Conservation (phyloP, 2,113 vertebrate species). For the Cololabis saira region DNA sequence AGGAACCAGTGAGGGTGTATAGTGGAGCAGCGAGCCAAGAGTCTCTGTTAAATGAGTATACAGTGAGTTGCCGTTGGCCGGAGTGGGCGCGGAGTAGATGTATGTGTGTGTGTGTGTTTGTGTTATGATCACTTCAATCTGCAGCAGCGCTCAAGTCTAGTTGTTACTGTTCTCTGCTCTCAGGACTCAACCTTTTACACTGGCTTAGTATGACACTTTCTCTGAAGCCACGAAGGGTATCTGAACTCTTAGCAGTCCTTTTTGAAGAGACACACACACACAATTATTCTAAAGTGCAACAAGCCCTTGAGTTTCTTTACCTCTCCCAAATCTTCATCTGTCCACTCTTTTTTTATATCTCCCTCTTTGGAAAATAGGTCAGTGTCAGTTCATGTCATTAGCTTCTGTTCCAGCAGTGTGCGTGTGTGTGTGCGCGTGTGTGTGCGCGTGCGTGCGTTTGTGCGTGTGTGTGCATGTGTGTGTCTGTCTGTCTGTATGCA, state of each 20-base stretch:
- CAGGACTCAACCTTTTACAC: conserved; percentile 33
- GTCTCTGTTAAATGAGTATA: conserved; percentile 49
- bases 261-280: conserved; percentile 32
- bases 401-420: conserved; percentile 27
- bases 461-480: too few relatives aligned
- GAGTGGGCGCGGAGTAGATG: conserved; percentile 22
- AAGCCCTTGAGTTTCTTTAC: conserved; percentile 52
- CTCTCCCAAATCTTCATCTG: conserved; percentile 49
- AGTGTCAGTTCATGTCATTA: conserved; percentile 58
- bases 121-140: conserved; percentile 34
- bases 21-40: conserved; percentile 33
- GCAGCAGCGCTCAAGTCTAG: conserved; percentile 32
- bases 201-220: conserved; percentile 36
- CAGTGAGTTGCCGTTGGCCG: conserved; percentile 48
- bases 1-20: conserved; percentile 51
- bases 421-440: too few relatives aligned
- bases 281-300: conserved; percentile 26
- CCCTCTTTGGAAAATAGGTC: conserved; percentile 64
- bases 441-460: too few relatives aligned
- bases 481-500: neutral
- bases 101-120: conserved; percentile 29
- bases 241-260: conserved; percentile 28
- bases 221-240: conserved; percentile 29
- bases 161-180: conserved; percentile 33
- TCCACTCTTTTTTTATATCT: conserved; percentile 54